Base-by-base conservation (phyloP, 2,888 invertebrate genomes). In the Torymus tubicola region DNA sequence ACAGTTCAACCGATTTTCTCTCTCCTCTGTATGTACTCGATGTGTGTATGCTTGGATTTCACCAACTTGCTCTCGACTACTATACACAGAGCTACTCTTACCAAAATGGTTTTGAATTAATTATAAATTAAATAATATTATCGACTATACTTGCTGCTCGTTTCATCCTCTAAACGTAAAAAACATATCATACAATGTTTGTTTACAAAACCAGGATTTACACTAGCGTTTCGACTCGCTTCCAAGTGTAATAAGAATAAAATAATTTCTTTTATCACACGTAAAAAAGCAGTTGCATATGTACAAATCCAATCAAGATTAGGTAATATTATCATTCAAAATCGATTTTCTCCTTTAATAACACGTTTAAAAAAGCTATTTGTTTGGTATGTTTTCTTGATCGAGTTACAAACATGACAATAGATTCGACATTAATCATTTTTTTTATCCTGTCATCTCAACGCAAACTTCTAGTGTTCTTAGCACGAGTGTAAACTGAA, bases 201-300 rank as follows among this genome's bases (percentile, higher is more conserved):
- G 89, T 90, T 87, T 90, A 89, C 88, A 89, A 90, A 89, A 89
- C 87, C 87, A 90, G 87, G 87, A 89, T 89, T 88, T 89, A 89
- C 89, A 89, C 86, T 87, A 87, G 87, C 88, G 84, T 87, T 87
- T 85, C 87, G 86, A 86, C 87, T 89, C 88, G 87, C 86, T 84
- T 69, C 55, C 18, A 77, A 74, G 87, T 87, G 86, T 88, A 87
- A 87, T 89, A 89, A 87, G 86, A 89, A 88, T 89, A 87, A 88
- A 87, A 87, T 89, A 85, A 88, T 87, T 83, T 78, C 78, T 81
- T 83, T 86, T 86, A 87, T 88, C 87, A 88, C 87, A 89, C 90
- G 90, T 89, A 90, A 90, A 82, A 90, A 90, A 90, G 89, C 90
- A 88, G 88, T 88, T 90, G 87, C 87, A 86, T 90, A 90, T 89